Evolutionary conservation across 2,888 invertebrate genomes (phyloP), one percentile per base, ranked within the genome.

Genomic region (Seladonia tumulorum): DNA sequence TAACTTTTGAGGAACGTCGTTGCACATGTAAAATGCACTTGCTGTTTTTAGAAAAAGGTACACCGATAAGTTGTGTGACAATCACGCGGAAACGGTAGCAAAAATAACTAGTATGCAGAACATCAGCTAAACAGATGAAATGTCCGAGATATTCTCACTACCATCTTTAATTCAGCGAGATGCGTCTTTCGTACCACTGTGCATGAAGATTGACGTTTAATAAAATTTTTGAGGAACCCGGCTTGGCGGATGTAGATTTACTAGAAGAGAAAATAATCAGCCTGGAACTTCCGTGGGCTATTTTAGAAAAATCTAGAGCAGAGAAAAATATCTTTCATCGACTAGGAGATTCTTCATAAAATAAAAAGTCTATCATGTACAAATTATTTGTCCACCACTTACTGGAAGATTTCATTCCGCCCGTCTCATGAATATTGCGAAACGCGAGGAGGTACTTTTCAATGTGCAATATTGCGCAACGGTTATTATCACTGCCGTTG

Each of bases 351-450:
- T 12, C 22, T 53, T n/a, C n/a, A n/a, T n/a, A 22, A 22, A 18
- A 49, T 22, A 22, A 49, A 2, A 8, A 53, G 8, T 22, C 0
- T 2, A 22, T 22, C n/a, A n/a, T n/a, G n/a, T n/a, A n/a, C n/a
- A 22, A 53, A 53, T 53, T 53, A 53, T 53, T 53, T 53, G 49
- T 45, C 29, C 39, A 76, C 42, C 66, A 25, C 45, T 39, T 49
- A 39, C 22, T 5, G n/a, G 7, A 16, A 12, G 35, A 75, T 57
- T 72, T 79, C 57, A 79, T 35, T 39, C 22, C 66, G 47, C 42
- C 29, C 10, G 47, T 39, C 66, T 49, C 79, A 79, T 76, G 84
- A 79, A 85, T 85, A 84, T 84, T 76, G 49, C 79, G n/a, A 29
- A 25, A 49, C 66, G 39, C 60, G 66, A n/a, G 39, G 16, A 42